These are phyloP conservation scores for Acanthisitta chloris DNA, from an alignment of 2,113 vertebrate species.

Conservation along the genomic window DNA sequence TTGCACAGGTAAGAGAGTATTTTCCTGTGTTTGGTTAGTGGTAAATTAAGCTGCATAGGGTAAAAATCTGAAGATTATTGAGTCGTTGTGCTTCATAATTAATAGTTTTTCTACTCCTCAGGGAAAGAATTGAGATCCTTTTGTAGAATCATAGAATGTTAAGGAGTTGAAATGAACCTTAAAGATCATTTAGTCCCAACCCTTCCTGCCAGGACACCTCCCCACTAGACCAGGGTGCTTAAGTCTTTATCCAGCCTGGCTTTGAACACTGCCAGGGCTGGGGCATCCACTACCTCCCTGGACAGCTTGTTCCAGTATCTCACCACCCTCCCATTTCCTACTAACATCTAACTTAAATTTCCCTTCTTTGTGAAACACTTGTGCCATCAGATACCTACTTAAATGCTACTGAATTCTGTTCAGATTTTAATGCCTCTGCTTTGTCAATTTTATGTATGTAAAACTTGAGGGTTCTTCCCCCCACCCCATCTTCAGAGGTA, in stretches of 20 bases:
- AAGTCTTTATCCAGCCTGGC: too few species aligned
- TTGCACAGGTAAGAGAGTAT: background rate
- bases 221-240: too few species aligned
- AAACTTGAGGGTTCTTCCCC: background rate
- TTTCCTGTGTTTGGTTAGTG: background rate
- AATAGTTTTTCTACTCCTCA: background rate
- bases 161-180: too few species aligned
- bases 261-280: too few species aligned
- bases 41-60: background rate
- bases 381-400: background rate
- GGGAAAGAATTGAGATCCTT: background rate
- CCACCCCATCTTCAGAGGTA: fast-evolving
- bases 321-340: too few species aligned
- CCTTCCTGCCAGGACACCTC: too few species aligned
- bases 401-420: background rate
- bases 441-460: background rate
- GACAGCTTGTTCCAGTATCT: too few species aligned
- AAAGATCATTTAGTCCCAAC: too few species aligned
- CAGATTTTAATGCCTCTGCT: background rate
- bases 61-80: background rate
- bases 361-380: background rate
- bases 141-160: too few species aligned
- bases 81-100: background rate
- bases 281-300: too few species aligned
- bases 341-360: too few species aligned